phyloP scores from a whole-genome alignment of 23 tunicate species.

The Halocynthia roretzi region DNA sequence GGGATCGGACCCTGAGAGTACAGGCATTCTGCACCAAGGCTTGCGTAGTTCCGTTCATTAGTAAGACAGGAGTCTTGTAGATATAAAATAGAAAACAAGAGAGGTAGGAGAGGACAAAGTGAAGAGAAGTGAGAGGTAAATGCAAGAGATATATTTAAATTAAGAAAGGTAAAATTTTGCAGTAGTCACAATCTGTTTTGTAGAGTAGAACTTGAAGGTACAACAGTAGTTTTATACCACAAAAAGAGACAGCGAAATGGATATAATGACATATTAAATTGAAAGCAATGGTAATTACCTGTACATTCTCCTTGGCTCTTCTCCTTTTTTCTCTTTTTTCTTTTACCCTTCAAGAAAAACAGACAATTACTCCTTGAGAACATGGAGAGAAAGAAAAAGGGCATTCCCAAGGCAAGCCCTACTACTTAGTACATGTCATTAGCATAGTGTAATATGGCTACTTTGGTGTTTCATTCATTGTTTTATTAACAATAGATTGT shows the following conservation, averaged over 20 bases:
- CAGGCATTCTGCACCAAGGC: conserved; percentile 2
- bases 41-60: conserved; percentile 6
- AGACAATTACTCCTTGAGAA: too few relatives aligned
- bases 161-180: background rate
- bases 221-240: background rate
- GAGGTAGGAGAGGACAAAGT: too few relatives aligned
- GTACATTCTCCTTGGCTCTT: conserved; percentile 85
- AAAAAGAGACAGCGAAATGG: background rate
- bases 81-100: too few relatives aligned
- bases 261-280: background rate
- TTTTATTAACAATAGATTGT: too few relatives aligned
- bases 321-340: conserved; percentile 88
- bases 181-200: background rate
- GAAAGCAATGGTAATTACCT: conserved; percentile 29
- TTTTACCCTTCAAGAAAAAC: conserved; percentile 57
- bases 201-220: background rate
- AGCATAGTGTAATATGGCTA: too few relatives aligned
- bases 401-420: too few relatives aligned
- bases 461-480: too few relatives aligned
- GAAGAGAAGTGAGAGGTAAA: background rate
- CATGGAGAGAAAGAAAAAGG: too few relatives aligned
- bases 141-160: background rate
- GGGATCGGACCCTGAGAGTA: background rate
- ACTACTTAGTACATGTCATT: too few relatives aligned
- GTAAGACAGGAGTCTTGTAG: background rate